phyloP scores from a whole-genome alignment of 2,888 invertebrate genomes.

The Papilio protenor region DNA sequence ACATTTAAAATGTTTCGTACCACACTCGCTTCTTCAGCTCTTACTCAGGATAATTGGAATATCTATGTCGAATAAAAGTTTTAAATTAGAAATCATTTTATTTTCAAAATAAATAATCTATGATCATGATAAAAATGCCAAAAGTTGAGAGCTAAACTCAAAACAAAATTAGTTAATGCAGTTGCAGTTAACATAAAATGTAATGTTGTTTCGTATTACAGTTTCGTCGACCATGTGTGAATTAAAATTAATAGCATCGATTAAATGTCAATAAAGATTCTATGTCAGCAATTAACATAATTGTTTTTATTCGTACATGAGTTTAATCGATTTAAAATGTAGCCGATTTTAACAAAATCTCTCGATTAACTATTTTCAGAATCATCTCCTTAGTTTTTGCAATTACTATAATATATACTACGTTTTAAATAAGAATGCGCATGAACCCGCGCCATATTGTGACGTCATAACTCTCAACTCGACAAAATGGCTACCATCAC shows the following conservation, averaged over 20 bases:
- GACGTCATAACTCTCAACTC: background rate
- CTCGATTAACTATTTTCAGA: no score
- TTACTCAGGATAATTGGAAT: slow-evolving; percentile 62
- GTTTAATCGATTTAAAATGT: no score
- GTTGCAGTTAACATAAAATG: background rate
- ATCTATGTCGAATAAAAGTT: slow-evolving; percentile 57
- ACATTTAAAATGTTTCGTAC: slow-evolving; percentile 51
- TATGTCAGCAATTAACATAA: no score
- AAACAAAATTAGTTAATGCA: background rate
- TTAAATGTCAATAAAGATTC: background rate
- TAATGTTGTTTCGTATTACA: background rate
- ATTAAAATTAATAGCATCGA: no score
- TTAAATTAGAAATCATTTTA: slow-evolving; percentile 15
- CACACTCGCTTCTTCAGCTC: slow-evolving; percentile 50
- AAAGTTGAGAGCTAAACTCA: no score
- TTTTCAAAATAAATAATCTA: background rate
- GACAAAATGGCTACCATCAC: background rate
- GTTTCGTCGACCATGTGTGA: no score
- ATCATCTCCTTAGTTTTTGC: no score
- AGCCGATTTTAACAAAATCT: no score
- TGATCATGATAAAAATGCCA: no score
- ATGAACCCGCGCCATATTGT: no score
- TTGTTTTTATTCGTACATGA: background rate
- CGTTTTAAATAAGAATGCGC: no score
- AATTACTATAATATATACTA: no score